Evolutionary conservation across 2,797 vertebrate genomes (phyloP).

Genomic region (Tamandua tetradactyla): DNA sequence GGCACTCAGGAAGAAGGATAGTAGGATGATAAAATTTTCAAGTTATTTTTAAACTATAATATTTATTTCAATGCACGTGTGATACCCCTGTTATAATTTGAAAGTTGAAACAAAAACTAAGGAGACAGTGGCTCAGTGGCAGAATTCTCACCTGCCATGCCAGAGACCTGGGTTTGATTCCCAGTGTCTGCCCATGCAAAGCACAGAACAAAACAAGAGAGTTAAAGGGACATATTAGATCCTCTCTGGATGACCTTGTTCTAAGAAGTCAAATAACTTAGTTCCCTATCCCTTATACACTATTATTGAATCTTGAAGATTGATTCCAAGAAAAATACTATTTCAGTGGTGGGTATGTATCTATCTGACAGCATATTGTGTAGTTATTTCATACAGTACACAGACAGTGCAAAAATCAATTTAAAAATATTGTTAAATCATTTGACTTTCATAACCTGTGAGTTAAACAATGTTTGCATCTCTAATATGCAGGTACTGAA

Average conservation of each 20-base stretch:
- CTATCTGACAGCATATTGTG: neutral
- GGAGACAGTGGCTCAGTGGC: too few relatives aligned
- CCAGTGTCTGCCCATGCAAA: too few relatives aligned
- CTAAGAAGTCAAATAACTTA: neutral
- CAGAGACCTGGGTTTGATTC: too few relatives aligned
- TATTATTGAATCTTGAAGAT: neutral
- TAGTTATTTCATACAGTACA: neutral
- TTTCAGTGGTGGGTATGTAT: neutral
- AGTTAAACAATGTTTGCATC: neutral
- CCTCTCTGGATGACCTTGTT: neutral
- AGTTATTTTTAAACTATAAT: neutral
- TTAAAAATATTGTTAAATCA: neutral
- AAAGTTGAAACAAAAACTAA: neutral
- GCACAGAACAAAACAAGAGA: too few relatives aligned
- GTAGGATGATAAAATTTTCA: neutral
- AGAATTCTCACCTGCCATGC: too few relatives aligned
- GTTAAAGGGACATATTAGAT: neutral
- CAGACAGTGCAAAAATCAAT: neutral
- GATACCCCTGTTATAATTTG: neutral
- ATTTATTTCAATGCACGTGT: neutral
- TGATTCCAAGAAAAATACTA: neutral
- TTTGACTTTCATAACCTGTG: neutral
- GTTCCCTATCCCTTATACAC: neutral
- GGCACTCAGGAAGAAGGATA: slow-evolving; percentile 8
- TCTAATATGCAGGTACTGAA: neutral